Conservation (phyloP, 30 jellyfish, hydroid and myxozoan genomes). For the Chrysaora quinquecirrha region DNA sequence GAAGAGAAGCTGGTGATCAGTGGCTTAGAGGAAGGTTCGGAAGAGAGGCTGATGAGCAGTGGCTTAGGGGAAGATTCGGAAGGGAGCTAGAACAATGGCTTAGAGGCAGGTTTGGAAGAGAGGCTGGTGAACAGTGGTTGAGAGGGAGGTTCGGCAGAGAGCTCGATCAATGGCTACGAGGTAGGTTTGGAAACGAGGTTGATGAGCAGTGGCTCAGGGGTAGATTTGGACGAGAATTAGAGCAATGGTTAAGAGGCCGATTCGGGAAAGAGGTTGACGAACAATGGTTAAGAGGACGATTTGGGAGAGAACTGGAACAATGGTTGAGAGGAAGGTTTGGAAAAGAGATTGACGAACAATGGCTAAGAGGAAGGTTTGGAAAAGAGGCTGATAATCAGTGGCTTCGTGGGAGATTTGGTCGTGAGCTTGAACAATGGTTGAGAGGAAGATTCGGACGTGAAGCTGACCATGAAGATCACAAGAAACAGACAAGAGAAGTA, state of each 20-base stretch:
- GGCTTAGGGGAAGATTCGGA: conserved; percentile 86
- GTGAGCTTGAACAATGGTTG: conserved; percentile 74
- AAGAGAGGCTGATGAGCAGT: conserved; percentile 68
- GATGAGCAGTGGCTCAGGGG: conserved; percentile 56
- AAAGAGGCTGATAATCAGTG: background rate
- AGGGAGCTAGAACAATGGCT: conserved; percentile 74
- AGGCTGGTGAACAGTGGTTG: conserved; percentile 42
- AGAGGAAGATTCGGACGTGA: conserved; percentile 86
- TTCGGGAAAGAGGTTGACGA: conserved; percentile 51
- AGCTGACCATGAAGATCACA: too few relatives aligned
- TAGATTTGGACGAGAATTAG: conserved; percentile 44
- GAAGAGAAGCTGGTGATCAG: conserved; percentile 81
- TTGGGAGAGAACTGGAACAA: conserved; percentile 58
- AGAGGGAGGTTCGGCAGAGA: conserved; percentile 44
- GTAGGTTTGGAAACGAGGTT: conserved; percentile 67
- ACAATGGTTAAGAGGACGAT: conserved; percentile 54
- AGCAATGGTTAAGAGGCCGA: conserved; percentile 54
- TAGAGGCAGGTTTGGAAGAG: conserved; percentile 77
- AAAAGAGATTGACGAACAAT: conserved; percentile 47
- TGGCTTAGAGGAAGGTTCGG: conserved; percentile 85
- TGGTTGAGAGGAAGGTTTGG: conserved; percentile 43
- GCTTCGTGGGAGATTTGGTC: background rate
- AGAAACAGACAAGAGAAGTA: too few relatives aligned
- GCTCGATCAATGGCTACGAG: conserved; percentile 64
- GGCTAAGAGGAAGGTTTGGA: conserved; percentile 78